phyloP scores from a whole-genome alignment of 2,113 vertebrate genomes.

The Leiothrix lutea region DNA sequence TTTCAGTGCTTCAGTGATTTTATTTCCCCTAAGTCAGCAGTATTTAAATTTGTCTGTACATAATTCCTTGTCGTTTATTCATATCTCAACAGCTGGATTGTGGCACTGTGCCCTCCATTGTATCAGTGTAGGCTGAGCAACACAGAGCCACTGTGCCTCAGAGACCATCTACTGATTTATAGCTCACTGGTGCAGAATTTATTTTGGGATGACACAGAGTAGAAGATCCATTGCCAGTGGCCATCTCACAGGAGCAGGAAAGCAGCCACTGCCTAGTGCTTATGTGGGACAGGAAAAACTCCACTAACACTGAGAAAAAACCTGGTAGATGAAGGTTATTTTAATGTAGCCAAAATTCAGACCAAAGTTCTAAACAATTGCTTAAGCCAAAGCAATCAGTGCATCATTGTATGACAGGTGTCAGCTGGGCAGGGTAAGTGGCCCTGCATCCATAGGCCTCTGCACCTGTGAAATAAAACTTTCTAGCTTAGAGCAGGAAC shows the following conservation, averaged over 20 bases:
- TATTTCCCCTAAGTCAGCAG: slow-evolving; percentile 26
- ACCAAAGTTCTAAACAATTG: not conserved
- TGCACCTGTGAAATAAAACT: not conserved
- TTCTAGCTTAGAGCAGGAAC: not conserved
- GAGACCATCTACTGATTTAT: not conserved
- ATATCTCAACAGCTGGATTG: slow-evolving; percentile 29
- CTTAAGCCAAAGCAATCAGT: not conserved
- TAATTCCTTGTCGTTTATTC: slow-evolving; percentile 17
- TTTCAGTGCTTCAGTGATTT: not conserved
- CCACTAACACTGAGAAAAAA: not conserved
- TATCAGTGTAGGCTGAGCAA: not conserved
- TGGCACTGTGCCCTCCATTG: not conserved
- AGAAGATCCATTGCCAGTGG: not conserved
- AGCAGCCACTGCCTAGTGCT: not conserved
- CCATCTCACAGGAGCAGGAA: not conserved
- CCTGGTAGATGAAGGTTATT: not conserved
- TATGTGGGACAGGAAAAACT: not conserved
- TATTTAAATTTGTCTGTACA: slow-evolving; percentile 53
- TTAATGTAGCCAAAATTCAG: not conserved
- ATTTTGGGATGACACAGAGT: not conserved
- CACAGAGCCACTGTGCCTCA: not conserved
- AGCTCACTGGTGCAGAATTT: not conserved
- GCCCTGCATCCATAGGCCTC: not conserved
- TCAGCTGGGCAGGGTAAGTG: not conserved
- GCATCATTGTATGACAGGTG: not conserved